phyloP scores from a whole-genome alignment of 1,140 invertebrate species.

The Harpegnathos saltator region DNA sequence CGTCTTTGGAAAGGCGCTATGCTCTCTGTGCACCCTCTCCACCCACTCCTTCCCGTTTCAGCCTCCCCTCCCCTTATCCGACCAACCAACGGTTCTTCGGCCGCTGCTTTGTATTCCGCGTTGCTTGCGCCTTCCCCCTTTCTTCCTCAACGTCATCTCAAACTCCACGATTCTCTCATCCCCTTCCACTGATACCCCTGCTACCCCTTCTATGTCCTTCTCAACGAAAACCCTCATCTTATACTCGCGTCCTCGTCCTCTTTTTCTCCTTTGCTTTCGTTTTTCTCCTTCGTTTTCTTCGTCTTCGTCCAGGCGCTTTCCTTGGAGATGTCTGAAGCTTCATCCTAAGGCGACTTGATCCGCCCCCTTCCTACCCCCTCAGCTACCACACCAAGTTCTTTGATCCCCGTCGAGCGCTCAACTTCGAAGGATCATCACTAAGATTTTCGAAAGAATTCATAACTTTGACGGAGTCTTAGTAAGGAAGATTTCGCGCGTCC shows the following conservation, averaged over 20 bases:
- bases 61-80: slow-evolving; percentile 71
- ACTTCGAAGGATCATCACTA: slow-evolving; percentile 80
- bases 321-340: slow-evolving; percentile 66
- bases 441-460: slow-evolving; percentile 85
- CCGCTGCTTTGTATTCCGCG: slow-evolving; percentile 84
- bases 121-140: slow-evolving; percentile 73
- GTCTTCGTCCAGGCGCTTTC: slow-evolving; percentile 48
- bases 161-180: slow-evolving; percentile 72
- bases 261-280: slow-evolving; percentile 39
- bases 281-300: slow-evolving; percentile 68
- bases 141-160: slow-evolving; percentile 62
- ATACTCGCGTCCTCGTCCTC: slow-evolving; percentile 60
- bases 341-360: slow-evolving; percentile 79
- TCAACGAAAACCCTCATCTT: slow-evolving; percentile 74
- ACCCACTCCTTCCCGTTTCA: slow-evolving; percentile 49
- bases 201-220: slow-evolving; percentile 56
- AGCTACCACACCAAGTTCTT: slow-evolving; percentile 77
- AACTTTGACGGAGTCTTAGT: slow-evolving; percentile 77
- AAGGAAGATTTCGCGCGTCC: slow-evolving; percentile 56
- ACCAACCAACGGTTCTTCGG: slow-evolving; percentile 68
- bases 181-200: slow-evolving; percentile 64
- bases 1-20: slow-evolving; percentile 64
- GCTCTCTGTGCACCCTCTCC: slow-evolving; percentile 42
- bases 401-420: slow-evolving; percentile 83
- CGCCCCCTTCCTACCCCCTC: slow-evolving; percentile 75